Evolutionary conservation across 1,140 invertebrate genomes (phyloP).

Genomic region (Paraescarpia echinospica): DNA sequence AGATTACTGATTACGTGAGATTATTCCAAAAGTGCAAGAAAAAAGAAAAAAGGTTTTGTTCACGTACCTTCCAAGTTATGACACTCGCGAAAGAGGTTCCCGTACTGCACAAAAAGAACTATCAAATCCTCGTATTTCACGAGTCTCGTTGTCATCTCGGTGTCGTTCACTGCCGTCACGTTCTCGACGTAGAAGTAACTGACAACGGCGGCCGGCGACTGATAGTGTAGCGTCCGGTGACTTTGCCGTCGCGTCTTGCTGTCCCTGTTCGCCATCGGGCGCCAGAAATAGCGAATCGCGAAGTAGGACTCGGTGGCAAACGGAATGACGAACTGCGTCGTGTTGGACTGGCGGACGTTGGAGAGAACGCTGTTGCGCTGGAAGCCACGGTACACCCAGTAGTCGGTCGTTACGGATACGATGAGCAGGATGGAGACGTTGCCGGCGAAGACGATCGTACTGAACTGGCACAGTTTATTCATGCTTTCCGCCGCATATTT

Average conservation of each 20-base stretch:
- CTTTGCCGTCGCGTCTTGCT: not conserved
- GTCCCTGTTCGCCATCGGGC: slow-evolving; percentile 11
- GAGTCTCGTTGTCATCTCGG: slow-evolving; percentile 22
- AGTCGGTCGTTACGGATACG: slow-evolving; percentile 42
- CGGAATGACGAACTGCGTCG: slow-evolving; percentile 32
- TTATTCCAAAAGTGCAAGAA: too few species aligned
- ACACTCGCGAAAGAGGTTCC: slow-evolving; percentile 42
- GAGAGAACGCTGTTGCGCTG: slow-evolving; percentile 27
- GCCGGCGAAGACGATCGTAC: slow-evolving; percentile 41
- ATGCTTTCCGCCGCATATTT: slow-evolving; percentile 25
- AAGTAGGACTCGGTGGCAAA: slow-evolving; percentile 38
- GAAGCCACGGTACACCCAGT: slow-evolving; percentile 45
- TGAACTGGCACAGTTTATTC: slow-evolving; percentile 41
- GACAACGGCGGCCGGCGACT: slow-evolving; percentile 35
- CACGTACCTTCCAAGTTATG: slow-evolving; percentile 42
- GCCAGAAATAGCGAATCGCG: slow-evolving; percentile 33
- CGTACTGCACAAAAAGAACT: slow-evolving; percentile 40
- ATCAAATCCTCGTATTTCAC: slow-evolving; percentile 14
- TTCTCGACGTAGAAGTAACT: slow-evolving; percentile 31
- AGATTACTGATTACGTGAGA: not conserved
- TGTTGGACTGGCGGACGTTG: slow-evolving; percentile 30
- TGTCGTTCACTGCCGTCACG: not conserved
- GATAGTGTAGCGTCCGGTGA: slow-evolving; percentile 34
- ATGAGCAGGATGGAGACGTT: slow-evolving; percentile 42
- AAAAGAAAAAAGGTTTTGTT: too few species aligned